These are phyloP conservation scores for Tenthredo mesomela DNA, from an alignment of 2,888 invertebrate genomes.

Conservation along the genomic window DNA sequence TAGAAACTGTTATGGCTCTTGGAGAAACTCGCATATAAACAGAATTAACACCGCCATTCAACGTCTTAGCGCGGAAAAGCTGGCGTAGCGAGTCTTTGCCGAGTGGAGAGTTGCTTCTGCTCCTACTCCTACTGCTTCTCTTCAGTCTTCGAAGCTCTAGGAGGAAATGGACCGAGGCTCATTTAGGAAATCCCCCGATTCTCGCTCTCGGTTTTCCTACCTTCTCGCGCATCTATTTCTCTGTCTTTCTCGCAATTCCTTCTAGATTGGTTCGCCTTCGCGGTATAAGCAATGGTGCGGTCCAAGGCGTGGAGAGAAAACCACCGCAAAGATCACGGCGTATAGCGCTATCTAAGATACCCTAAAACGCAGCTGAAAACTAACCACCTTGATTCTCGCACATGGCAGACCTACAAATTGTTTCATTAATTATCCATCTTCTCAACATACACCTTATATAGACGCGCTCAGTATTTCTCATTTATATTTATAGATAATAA, in stretches of 20 bases:
- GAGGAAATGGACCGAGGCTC: slow-evolving; percentile 49
- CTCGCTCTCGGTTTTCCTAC: slow-evolving; percentile 29
- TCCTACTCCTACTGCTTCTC: not conserved
- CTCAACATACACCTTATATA: not conserved
- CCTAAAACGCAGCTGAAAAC: not conserved
- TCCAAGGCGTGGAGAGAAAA: not conserved
- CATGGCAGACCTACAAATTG: not conserved
- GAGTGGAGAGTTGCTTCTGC: slow-evolving; percentile 13
- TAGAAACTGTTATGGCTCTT: slow-evolving; percentile 25
- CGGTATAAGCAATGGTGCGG: not conserved
- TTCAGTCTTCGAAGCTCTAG: not conserved
- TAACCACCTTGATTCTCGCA: not conserved
- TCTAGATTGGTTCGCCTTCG: slow-evolving; percentile 21
- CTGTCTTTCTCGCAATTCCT: slow-evolving; percentile 18
- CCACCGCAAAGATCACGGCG: not conserved
- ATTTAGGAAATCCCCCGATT: slow-evolving; percentile 43
- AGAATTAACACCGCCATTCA: slow-evolving; percentile 49
- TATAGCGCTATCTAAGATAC: not conserved
- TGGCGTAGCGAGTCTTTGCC: slow-evolving; percentile 36
- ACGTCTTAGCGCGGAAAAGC: slow-evolving; percentile 46
- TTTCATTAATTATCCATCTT: not conserved
- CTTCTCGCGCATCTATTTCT: not conserved
- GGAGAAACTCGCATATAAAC: slow-evolving; percentile 47
- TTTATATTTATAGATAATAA: not conserved
- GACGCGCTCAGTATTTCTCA: not conserved